A percentile compares a stretch with the other conserved stretches of the same genome.
Evolutionary conservation across 2,113 vertebrate species (phyloP).

Genomic region (Rhinopomastus cyanomelas): DNA sequence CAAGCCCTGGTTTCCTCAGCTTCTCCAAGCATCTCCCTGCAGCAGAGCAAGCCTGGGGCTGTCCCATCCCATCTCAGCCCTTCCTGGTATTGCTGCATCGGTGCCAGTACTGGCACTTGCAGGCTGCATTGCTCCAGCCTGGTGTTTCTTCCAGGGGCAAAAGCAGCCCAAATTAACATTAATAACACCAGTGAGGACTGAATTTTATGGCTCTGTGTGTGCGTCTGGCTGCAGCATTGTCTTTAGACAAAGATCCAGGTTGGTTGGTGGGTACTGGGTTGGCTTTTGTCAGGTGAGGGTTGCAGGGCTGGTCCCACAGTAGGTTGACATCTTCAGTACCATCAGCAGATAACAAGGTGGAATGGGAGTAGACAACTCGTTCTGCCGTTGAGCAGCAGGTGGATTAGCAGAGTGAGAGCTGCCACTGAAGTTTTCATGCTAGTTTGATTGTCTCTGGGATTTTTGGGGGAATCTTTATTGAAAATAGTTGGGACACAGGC

Average conservation of each 20-base stretch:
- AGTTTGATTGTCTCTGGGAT: not conserved
- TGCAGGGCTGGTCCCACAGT: not conserved
- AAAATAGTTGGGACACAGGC: accelerated
- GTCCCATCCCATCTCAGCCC: not conserved
- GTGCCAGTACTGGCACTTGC: not conserved
- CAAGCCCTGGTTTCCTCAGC: accelerated
- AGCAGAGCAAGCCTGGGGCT: not conserved
- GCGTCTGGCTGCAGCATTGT: not conserved
- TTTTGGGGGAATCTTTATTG: not conserved
- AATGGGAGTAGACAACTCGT: not conserved
- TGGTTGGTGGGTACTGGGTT: not conserved
- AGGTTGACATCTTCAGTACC: not conserved
- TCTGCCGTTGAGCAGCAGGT: conserved; percentile 23
- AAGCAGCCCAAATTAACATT: not conserved
- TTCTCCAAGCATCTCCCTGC: not conserved
- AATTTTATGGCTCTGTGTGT: not conserved
- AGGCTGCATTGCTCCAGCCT: not conserved
- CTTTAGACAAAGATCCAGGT: not conserved
- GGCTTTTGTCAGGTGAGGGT: not conserved
- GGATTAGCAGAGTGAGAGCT: not conserved
- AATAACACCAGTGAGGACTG: not conserved
- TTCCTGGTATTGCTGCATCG: accelerated
- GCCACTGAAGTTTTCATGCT: not conserved
- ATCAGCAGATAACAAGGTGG: not conserved
- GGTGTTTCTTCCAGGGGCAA: not conserved